Base-by-base conservation (phyloP, 1,140 invertebrate species). In the Harlomillsia oculata region DNA sequence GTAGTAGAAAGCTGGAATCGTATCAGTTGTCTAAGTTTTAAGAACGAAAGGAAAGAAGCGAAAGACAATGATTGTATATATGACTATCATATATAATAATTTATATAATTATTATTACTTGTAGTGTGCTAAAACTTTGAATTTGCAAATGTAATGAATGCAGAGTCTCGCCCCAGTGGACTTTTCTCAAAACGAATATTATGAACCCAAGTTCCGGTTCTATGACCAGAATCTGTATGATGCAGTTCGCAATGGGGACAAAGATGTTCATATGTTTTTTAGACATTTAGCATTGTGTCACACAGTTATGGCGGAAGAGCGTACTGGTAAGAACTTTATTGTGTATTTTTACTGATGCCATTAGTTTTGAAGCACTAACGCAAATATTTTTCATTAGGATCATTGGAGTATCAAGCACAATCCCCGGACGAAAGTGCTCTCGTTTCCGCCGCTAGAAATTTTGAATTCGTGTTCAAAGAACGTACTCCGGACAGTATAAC, bases 371-470 rank as follows among this genome's bases (percentile, higher is more conserved):
- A n/a, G n/a, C n/a, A n/a, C n/a, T n/a, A n/a, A n/a, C n/a, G n/a
- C n/a, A n/a, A n/a, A n/a, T n/a, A n/a, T n/a, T 60, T 66, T 62
- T 61, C 75, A 75, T 44, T 74, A 92, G 80, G 77, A n/a, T 72
- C 73, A 53, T 67, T 86, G 14, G 78, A 80, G 56, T 85, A 86
- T 69, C 83, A 86, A 71, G 95, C 96, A 20, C 95, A 98, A 71
- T 97, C 92, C 49, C 96, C 96, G 1, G 96, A 99, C 75, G 96
- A 99, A 74, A 83, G 88, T 41, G 95, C 95, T 1, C 77, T 99
- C 13, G 94, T 98, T 2, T 93, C 92, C 11, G 94, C 95, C 1
- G 95, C 96, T 1, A 79, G 95, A 61, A 99, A 99, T 74, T 99
- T 99, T 75, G 93, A 92, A 60, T 98, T 97, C 75, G 93, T 98